Evolutionary conservation across 2,113 vertebrate genomes (phyloP).

Genomic region (Bujurquina vittata): DNA sequence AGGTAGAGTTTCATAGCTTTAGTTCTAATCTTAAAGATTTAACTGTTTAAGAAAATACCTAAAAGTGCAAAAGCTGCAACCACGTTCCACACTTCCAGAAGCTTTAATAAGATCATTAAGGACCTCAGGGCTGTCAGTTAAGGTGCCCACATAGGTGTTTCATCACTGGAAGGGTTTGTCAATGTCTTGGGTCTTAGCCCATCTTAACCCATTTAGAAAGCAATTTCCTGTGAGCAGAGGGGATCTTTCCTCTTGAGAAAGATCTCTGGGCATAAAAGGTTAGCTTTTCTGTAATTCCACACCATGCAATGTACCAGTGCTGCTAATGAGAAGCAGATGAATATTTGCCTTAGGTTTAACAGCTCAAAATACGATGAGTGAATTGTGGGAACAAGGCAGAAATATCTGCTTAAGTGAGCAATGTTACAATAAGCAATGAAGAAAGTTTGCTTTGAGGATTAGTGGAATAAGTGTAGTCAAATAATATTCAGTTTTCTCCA

Average conservation of each 20-base stretch:
- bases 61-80: conserved; percentile 53
- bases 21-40: conserved; percentile 56
- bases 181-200: conserved; percentile 76
- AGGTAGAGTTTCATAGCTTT: conserved; percentile 36
- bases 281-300: conserved; percentile 74
- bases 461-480: conserved; percentile 47
- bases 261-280: conserved; percentile 70
- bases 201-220: conserved; percentile 79
- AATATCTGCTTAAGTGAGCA: conserved; percentile 43
- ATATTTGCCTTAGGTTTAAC: conserved; percentile 73
- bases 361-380: conserved; percentile 69
- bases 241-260: conserved; percentile 71
- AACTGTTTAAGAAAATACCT: conserved; percentile 66
- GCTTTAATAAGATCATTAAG: conserved; percentile 76
- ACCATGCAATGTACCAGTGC: conserved; percentile 55
- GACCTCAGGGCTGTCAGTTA: conserved; percentile 54
- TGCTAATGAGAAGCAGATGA: conserved; percentile 73
- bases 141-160: conserved; percentile 71
- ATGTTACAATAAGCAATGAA: conserved; percentile 44
- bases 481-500: conserved; percentile 28
- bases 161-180: conserved; percentile 73
- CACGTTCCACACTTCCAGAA: conserved; percentile 54
- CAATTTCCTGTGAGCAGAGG: conserved; percentile 74
- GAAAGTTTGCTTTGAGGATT: conserved; percentile 60
- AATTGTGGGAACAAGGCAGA: conserved; percentile 40